Base-by-base conservation (phyloP, 64 coral and sea anemone species). In the Trachythela sp. region DNA sequence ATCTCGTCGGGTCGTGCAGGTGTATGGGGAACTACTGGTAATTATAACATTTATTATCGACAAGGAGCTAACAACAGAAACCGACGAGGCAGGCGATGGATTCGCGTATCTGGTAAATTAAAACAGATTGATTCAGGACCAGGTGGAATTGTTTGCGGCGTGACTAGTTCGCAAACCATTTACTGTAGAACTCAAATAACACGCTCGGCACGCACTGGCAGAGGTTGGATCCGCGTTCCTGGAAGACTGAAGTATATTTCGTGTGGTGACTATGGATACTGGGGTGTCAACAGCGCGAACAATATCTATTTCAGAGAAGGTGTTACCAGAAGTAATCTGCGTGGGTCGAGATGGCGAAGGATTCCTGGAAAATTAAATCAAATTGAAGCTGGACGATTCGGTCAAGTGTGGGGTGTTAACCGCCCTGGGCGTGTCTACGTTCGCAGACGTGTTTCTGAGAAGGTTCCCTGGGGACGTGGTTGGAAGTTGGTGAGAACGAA, bases 251-350 rank as follows among this genome's bases (percentile, higher is more conserved):
- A 84, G 77, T 84, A 84, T 50, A 8, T 90, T 10, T 60, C 88
- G 0, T 35, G 36, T 90, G 24, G 88, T 32, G 18, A 90, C 13
- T 77, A 33, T 41, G 88, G 88, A 20, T 48, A 59, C 20, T 90
- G 88, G 88, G 88, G 77, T 10, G 88, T 90, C 14, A 90, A 90
- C 75, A 84, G 27, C 9, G 7, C 13, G 11, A 24, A 84, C 50
- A 38, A 90, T 20, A 90, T 90, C 3, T 90, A 40, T 45, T 90
- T 90, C 48, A 42, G 88, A 90, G 32, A 85, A 22, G 77, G 88
- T 20, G n/a, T 75, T 45, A 26, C 77, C 11, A 6, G 1, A 39
- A 31, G 13, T 83, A 50, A 36, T 48, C 24, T 38, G 48, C 0
- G 51, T 77, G 88, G 88, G 17, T 36, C 41, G 35, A 43, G 88